Conservation (phyloP, 2,888 invertebrate species). For the Ectemnius lituratus region DNA sequence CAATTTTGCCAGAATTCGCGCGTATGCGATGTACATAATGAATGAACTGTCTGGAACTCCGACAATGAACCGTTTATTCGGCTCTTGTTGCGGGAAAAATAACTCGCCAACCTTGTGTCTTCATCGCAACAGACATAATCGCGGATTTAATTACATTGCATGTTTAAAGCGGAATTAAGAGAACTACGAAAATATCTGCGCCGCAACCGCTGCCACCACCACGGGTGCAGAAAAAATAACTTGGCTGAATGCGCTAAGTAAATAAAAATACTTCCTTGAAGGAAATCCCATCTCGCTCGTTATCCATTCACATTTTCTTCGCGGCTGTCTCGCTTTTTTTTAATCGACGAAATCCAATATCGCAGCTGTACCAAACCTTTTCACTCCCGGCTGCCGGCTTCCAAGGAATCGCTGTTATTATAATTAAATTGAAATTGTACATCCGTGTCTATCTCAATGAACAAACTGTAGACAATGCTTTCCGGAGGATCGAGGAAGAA, state of each 20-base stretch:
- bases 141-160: conserved; percentile 24
- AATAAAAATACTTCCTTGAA: neutral
- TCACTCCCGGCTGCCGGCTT: no score
- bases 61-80: conserved; percentile 23
- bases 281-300: neutral
- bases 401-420: no score
- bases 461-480: no score
- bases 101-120: conserved; percentile 33
- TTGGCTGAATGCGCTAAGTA: no score
- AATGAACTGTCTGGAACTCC: conserved; percentile 29
- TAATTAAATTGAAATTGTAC: no score
- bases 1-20: no score
- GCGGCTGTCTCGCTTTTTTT: no score
- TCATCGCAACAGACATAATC: conserved; percentile 35
- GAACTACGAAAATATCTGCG: conserved; percentile 40
- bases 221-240: neutral
- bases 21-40: conserved; percentile 13
- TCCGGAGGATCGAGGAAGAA: neutral
- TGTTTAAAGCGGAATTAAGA: conserved; percentile 45
- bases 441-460: no score
- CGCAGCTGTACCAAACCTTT: no score
- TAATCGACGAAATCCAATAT: no score
- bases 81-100: conserved; percentile 19
- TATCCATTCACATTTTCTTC: neutral
- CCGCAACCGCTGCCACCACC: neutral